Conservation (phyloP, 1,140 invertebrate species). For the Gryllus bimaculatus region DNA sequence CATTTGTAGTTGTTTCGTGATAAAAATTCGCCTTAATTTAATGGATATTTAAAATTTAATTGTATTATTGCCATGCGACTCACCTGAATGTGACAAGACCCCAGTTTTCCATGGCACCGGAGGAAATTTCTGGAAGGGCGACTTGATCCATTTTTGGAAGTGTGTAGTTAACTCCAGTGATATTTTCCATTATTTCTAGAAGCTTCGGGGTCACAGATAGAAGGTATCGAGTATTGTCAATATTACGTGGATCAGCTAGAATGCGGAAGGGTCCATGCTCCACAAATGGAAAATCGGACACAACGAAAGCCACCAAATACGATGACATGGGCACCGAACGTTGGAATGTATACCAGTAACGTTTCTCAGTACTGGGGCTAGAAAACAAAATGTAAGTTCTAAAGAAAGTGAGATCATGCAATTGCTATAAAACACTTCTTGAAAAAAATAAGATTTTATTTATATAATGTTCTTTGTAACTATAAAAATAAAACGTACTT, state of each 20-base stretch:
- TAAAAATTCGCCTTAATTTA: too few species aligned
- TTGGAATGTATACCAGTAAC: conserved; percentile 23
- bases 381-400: background rate
- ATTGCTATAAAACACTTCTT: too few species aligned
- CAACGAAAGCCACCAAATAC: conserved; percentile 60
- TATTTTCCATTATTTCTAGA: background rate
- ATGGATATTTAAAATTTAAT: too few species aligned
- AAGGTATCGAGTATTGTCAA: conserved; percentile 68
- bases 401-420: too few species aligned
- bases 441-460: too few species aligned
- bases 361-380: background rate
- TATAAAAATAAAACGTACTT: too few species aligned
- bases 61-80: background rate
- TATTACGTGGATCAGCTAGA: conserved; percentile 35
- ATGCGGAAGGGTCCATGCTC: background rate
- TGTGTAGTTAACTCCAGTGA: conserved; percentile 15
- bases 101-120: conserved; percentile 55
- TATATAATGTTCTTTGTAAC: too few species aligned
- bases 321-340: conserved; percentile 64
- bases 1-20: too few species aligned
- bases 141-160: conserved; percentile 29
- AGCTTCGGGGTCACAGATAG: conserved; percentile 70
- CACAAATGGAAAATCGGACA: conserved; percentile 49
- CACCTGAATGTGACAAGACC: conserved; percentile 41
- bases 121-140: conserved; percentile 43